Percentiles rank a stretch among this genome's conserved stretches.
Evolutionary conservation across 2,888 invertebrate genomes (phyloP).

Genomic region (Carabus problematicus): DNA sequence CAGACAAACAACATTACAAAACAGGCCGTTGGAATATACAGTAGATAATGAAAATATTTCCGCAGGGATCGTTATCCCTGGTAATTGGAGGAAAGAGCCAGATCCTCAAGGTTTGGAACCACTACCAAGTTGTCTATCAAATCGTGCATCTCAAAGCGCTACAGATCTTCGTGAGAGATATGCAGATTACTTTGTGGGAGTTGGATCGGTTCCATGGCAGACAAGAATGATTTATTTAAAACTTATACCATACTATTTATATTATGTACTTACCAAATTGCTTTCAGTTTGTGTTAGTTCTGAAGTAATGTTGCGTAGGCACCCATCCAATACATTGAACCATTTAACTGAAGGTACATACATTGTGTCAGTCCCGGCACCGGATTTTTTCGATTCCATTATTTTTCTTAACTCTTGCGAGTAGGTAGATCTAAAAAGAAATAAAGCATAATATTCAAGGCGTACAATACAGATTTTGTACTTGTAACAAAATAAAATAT

Average conservation of each 20-base stretch:
- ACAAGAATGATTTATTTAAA: conserved; percentile 44
- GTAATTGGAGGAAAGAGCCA: conserved; percentile 45
- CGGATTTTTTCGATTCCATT: conserved; percentile 43
- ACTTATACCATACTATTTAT: too few relatives aligned
- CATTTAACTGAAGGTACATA: conserved; percentile 45
- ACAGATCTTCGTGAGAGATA: conserved; percentile 42
- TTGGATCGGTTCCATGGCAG: conserved; percentile 45
- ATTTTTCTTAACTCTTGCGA: too few relatives aligned
- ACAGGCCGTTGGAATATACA: conserved; percentile 36
- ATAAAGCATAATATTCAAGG: too few relatives aligned
- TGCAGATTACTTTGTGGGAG: conserved; percentile 44
- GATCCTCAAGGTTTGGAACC: too few relatives aligned
- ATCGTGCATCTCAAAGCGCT: conserved; percentile 43
- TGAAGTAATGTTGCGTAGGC: conserved; percentile 32
- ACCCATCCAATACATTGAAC: conserved; percentile 45
- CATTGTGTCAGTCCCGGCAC: conserved; percentile 33
- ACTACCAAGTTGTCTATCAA: too few relatives aligned
- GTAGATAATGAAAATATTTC: conserved; percentile 40
- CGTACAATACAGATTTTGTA: too few relatives aligned
- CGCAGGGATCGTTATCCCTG: conserved; percentile 43
- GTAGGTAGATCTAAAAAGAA: too few relatives aligned
- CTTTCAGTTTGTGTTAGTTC: too few relatives aligned
- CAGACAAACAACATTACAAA: conserved; percentile 24
- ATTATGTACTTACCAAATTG: too few relatives aligned
- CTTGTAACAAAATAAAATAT: too few relatives aligned